phyloP scores from a whole-genome alignment of 35 echinoderm and acorn worm species.

The Lytechinus pictus region DNA sequence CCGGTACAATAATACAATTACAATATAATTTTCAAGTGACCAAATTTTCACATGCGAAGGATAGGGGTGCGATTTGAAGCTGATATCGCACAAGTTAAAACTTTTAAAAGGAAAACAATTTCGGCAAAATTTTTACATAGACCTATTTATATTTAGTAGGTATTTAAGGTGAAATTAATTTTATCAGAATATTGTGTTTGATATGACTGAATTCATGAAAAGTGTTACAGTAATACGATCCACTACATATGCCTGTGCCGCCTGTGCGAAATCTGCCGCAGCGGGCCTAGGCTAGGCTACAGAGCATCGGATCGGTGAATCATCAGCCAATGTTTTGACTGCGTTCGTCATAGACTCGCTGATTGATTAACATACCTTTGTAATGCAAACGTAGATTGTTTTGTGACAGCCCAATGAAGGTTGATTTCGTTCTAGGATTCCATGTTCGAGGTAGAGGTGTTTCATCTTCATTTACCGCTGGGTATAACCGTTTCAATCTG shows the following conservation, averaged over 20 bases:
- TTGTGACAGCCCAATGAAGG: conserved; percentile 90
- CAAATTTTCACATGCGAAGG: too few relatives aligned
- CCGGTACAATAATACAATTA: too few relatives aligned
- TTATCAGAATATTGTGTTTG: too few relatives aligned
- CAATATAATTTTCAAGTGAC: too few relatives aligned
- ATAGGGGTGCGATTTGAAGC: too few relatives aligned
- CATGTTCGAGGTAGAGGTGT: conserved; percentile 91
- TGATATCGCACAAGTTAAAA: too few relatives aligned
- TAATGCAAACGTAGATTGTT: conserved; percentile 98
- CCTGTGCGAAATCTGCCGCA: background rate
- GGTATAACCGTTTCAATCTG: conserved; percentile 87
- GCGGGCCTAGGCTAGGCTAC: background rate
- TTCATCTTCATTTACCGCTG: conserved; percentile 96
- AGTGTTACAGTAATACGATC: too few relatives aligned
- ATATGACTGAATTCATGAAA: too few relatives aligned
- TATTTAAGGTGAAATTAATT: too few relatives aligned
- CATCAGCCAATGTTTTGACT: conserved; percentile 44
- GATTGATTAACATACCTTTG: conserved; percentile 74
- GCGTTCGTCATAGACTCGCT: background rate
- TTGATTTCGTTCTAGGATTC: conserved; percentile 91
- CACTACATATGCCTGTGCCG: background rate
- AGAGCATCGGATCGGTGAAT: background rate
- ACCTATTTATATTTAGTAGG: too few relatives aligned
- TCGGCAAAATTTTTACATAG: too few relatives aligned
- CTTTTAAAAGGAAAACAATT: too few relatives aligned